Evolutionary conservation across 30 jellyfish, hydroid and myxozoan species (phyloP).

Genomic region (Chrysaora quinquecirrha): DNA sequence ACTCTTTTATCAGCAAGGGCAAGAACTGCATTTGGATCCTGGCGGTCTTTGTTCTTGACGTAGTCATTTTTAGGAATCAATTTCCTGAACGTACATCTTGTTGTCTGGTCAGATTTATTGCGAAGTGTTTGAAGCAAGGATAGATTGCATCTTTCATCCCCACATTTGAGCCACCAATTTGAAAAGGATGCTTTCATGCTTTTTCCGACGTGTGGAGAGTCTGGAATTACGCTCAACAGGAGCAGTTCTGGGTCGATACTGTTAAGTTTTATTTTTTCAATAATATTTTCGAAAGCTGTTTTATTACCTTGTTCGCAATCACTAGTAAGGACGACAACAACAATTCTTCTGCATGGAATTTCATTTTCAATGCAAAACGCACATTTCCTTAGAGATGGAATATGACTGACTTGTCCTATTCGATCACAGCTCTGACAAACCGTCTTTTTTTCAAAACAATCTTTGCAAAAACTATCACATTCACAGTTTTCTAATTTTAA

Average conservation of each 20-base stretch:
- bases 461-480: constrained; percentile 5
- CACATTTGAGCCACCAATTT: constrained; percentile 22
- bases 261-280: constrained; percentile 4
- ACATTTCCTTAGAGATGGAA: not conserved
- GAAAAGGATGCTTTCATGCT: constrained; percentile 7
- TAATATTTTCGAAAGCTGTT: not conserved
- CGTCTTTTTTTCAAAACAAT: not conserved
- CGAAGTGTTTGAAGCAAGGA: constrained; percentile 8
- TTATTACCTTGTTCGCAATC: not conserved
- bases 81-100: not conserved
- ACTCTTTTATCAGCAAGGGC: constrained; percentile 14
- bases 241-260: constrained; percentile 17
- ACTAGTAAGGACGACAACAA: not conserved
- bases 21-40: constrained; percentile 37
- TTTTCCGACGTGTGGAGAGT: constrained; percentile 15
- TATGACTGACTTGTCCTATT: not conserved
- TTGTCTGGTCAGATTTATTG: constrained; percentile 10
- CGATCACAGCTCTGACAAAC: not conserved
- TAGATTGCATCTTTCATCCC: constrained; percentile 17
- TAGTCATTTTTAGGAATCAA: not conserved
- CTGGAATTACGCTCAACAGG: constrained; percentile 10
- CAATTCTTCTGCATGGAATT: not conserved
- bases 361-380: not conserved
- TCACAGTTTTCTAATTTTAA: constrained; percentile 7
- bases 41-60: constrained; percentile 20